A percentile compares a stretch with the other conserved stretches of the same genome.
Conservation (phyloP, 2,888 invertebrate genomes). For the Horisme vitalbata region DNA sequence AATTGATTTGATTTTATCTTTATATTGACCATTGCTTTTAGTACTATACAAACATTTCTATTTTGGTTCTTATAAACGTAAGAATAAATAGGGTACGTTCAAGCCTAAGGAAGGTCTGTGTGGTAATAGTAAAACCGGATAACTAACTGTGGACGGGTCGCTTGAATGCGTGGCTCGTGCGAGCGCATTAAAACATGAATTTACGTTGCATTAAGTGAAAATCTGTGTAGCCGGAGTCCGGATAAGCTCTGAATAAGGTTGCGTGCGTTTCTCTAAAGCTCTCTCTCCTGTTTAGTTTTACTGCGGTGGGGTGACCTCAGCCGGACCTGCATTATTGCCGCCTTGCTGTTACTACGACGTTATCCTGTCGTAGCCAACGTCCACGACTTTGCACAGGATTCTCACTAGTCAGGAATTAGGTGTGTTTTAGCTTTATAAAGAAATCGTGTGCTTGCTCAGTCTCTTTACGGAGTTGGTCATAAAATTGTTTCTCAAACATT, state of each 20-base stretch:
- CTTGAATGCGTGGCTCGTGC: conserved; percentile 4
- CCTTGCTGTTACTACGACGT: conserved; percentile 18
- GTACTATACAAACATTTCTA: conserved; percentile 9
- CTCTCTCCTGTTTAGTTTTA: conserved; percentile 10
- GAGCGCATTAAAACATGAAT: conserved; percentile 9
- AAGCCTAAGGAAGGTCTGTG: conserved; percentile 3
- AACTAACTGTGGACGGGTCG: neutral
- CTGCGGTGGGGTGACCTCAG: conserved; percentile 7
- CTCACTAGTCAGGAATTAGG: conserved; percentile 22
- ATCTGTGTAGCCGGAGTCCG: conserved; percentile 9
- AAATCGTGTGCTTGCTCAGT: conserved; percentile 22
- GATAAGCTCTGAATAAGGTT: conserved; percentile 14
- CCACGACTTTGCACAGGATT: conserved; percentile 32
- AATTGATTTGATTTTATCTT: conserved; percentile 13
- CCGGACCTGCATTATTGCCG: conserved; percentile 24
- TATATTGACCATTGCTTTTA: conserved; percentile 7
- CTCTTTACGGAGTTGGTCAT: conserved; percentile 24
- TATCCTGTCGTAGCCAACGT: conserved; percentile 21
- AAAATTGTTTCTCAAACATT: conserved; percentile 24
- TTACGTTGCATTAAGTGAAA: conserved; percentile 19
- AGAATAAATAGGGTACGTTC: conserved; percentile 1
- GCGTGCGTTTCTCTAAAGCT: conserved; percentile 11
- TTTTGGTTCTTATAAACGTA: conserved; percentile 1
- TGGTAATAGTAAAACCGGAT: conserved; percentile 2
- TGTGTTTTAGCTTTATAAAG: conserved; percentile 25